These are phyloP conservation scores for Drosophila paucipuncta DNA, from an alignment of 2,888 invertebrate species.

Conservation along the genomic window DNA sequence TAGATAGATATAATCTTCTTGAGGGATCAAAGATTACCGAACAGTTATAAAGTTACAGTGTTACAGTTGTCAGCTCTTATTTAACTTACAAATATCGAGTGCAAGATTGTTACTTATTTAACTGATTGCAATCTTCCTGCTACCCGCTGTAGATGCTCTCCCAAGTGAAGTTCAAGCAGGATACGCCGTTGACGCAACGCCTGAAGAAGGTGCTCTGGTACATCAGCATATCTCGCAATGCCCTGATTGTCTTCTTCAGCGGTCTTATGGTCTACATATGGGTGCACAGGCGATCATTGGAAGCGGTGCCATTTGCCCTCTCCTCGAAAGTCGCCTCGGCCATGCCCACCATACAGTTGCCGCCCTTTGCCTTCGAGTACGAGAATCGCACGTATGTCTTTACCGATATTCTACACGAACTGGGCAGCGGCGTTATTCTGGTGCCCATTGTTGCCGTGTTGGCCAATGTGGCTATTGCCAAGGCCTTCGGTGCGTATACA, in stretches of 20 bases:
- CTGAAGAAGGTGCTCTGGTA: conserved; percentile 89
- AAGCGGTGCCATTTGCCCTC: conserved; percentile 88
- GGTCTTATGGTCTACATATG: conserved; percentile 87
- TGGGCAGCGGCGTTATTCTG: conserved; percentile 92
- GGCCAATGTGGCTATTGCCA: conserved; percentile 97
- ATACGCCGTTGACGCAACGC: conserved; percentile 57
- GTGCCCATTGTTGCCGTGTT: conserved; percentile 93
- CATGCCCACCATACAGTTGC: conserved; percentile 89
- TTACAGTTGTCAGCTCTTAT: background rate
- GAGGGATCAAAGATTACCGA: background rate
- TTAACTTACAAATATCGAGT: background rate
- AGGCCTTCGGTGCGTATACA: conserved; percentile 92
- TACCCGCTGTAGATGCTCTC: conserved; percentile 63
- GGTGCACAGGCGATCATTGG: conserved; percentile 74
- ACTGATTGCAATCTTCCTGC: background rate
- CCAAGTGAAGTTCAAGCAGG: conserved; percentile 71
- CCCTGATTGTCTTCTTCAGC: conserved; percentile 89
- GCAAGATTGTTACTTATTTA: background rate
- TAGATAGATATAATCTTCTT: background rate
- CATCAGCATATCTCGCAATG: conserved; percentile 92
- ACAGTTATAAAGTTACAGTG: background rate
- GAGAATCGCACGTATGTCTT: conserved; percentile 88
- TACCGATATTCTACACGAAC: conserved; percentile 88
- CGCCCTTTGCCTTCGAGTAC: conserved; percentile 88
- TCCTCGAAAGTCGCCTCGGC: conserved; percentile 89